Evolutionary conservation across 2,113 vertebrate genomes (phyloP).

Genomic region (Phyllopteryx taeniolatus): DNA sequence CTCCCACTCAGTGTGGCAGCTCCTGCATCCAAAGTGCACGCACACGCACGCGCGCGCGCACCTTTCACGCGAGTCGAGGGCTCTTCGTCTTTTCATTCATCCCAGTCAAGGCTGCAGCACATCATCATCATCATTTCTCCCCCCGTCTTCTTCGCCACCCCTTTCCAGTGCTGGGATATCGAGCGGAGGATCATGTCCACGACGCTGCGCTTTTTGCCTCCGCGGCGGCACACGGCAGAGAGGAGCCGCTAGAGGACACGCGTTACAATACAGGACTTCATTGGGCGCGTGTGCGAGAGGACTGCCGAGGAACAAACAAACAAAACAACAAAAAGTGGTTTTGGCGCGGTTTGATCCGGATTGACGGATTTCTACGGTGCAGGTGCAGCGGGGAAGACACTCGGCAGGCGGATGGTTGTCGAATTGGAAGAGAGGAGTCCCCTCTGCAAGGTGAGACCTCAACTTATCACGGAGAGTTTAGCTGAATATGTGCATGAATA

Average conservation of each 20-base stretch:
- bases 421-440: constrained; percentile 48
- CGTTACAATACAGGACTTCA: constrained; percentile 35
- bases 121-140: constrained; percentile 14
- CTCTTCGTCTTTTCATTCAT: constrained; percentile 50
- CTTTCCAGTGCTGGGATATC: constrained; percentile 18
- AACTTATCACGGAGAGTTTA: constrained; percentile 16
- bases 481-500: constrained; percentile 20
- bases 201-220: constrained; percentile 31
- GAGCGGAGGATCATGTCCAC: constrained; percentile 51
- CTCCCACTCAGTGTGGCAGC: constrained; percentile 54
- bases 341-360: constrained; percentile 9
- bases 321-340: background rate
- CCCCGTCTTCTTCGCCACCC: background rate
- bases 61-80: constrained; percentile 19
- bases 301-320: background rate
- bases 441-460: constrained; percentile 64
- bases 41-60: background rate
- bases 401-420: constrained; percentile 58
- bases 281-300: background rate
- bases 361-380: constrained; percentile 42
- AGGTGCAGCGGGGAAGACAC: constrained; percentile 41
- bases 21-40: constrained; percentile 32
- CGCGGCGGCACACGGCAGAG: constrained; percentile 31
- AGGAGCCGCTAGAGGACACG: constrained; percentile 45
- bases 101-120: constrained; percentile 39